phyloP scores from a whole-genome alignment of 2,888 invertebrate genomes.

The Sycophila texana region DNA sequence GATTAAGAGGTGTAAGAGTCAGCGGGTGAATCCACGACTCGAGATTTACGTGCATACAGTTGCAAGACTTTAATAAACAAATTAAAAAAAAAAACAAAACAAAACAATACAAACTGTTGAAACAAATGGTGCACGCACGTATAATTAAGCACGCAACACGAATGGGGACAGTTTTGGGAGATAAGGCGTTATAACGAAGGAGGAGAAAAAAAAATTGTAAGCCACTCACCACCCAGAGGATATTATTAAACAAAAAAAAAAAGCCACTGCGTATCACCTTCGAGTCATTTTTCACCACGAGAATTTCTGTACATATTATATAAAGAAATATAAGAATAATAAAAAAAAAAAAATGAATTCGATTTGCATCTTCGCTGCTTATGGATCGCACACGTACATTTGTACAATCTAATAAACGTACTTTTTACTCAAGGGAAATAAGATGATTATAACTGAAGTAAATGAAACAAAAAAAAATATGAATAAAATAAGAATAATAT shows the following conservation, averaged over 20 bases:
- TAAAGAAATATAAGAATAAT: conserved; percentile 54
- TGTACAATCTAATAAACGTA: conserved; percentile 59
- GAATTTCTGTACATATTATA: conserved; percentile 57
- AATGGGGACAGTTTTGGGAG: neutral
- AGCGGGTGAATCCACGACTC: neutral
- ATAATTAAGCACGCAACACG: conserved; percentile 28
- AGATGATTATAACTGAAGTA: conserved; percentile 49
- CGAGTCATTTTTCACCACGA: conserved; percentile 56
- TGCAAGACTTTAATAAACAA: neutral
- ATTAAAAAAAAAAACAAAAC: neutral
- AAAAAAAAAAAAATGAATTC: conserved; percentile 55
- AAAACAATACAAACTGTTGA: too few species aligned
- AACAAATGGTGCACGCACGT: conserved; percentile 24
- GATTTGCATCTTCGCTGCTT: conserved; percentile 62
- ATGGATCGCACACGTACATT: conserved; percentile 61
- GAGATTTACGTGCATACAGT: conserved; percentile 12
- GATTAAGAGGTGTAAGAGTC: neutral
- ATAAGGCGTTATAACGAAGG: conserved; percentile 4
- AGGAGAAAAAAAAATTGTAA: conserved; percentile 30
- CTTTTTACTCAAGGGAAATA: conserved; percentile 58
- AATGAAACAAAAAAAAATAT: conserved; percentile 44
- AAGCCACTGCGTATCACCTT: conserved; percentile 54
- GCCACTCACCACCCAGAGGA: conserved; percentile 37
- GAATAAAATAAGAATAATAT: conserved; percentile 46
- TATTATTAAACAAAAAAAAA: conserved; percentile 45